A percentile compares a stretch with the other conserved stretches of the same genome.
These are phyloP conservation scores for Megaceryle torquata DNA, from an alignment of 2,113 vertebrate species.

Conservation along the genomic window DNA sequence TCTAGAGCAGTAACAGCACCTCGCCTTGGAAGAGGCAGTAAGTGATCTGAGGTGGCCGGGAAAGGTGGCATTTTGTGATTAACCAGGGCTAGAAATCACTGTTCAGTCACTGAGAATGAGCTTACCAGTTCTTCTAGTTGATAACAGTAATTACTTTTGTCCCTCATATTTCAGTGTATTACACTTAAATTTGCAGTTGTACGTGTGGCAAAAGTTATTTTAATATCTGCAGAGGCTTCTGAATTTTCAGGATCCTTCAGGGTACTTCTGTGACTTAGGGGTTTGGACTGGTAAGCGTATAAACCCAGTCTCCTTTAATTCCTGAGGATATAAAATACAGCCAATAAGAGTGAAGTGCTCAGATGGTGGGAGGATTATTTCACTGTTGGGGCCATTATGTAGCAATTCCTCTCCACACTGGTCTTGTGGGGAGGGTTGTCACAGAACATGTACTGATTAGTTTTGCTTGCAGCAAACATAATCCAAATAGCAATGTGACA, in stretches of 20 bases:
- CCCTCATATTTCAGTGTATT: background rate
- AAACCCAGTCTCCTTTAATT: background rate
- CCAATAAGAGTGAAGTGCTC: background rate
- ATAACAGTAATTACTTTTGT: background rate
- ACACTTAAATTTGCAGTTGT: background rate
- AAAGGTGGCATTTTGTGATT: background rate
- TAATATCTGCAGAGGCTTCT: background rate
- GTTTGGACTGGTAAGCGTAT: background rate
- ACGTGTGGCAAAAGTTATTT: background rate
- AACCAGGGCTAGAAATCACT: background rate
- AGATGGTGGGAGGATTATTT: background rate
- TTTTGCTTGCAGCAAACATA: slow-evolving; percentile 15
- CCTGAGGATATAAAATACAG: background rate
- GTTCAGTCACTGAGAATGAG: background rate
- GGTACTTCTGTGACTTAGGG: background rate
- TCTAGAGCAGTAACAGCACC: background rate
- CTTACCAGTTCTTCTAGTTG: background rate
- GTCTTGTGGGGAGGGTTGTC: background rate
- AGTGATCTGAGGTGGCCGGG: background rate
- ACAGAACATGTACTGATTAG: background rate
- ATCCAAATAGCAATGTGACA: background rate
- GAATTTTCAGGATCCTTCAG: background rate
- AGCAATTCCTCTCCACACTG: background rate
- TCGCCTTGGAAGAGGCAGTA: background rate
- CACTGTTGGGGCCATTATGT: background rate